Conservation (phyloP, 2,797 vertebrate genomes). For the Phyllotis vaccarum region DNA sequence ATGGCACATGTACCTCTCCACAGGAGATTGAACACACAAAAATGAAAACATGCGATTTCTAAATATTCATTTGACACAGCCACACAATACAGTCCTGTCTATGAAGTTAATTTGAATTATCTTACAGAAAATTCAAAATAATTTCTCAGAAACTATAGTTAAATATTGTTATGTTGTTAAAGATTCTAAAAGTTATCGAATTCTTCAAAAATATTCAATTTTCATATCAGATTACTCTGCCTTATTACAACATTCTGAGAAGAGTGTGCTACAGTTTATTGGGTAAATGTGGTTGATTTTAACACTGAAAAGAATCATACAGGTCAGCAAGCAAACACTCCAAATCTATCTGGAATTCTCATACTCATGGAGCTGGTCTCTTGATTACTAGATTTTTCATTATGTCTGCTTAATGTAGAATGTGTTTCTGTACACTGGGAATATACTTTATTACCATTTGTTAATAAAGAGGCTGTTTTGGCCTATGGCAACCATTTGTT, state of each 20-base stretch:
- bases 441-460: too few relatives aligned
- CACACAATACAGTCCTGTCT: not conserved
- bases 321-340: not conserved
- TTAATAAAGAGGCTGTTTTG: too few relatives aligned
- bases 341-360: not conserved
- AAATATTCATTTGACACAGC: not conserved
- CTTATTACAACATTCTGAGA: not conserved
- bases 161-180: not conserved
- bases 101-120: constrained; percentile 36
- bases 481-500: too few relatives aligned
- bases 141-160: constrained; percentile 33
- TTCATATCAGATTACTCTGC: not conserved
- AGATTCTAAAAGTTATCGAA: not conserved
- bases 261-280: not conserved
- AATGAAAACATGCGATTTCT: not conserved
- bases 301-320: not conserved
- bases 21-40: not conserved
- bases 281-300: not conserved
- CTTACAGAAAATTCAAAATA: constrained; percentile 1
- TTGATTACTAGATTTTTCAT: not conserved
- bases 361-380: not conserved
- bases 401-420: not conserved
- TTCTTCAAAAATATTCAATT: not conserved
- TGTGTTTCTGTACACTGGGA: too few relatives aligned
- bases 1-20: not conserved